Conservation (phyloP, 2,113 vertebrate genomes). For the Psittacula cyanocephala region DNA sequence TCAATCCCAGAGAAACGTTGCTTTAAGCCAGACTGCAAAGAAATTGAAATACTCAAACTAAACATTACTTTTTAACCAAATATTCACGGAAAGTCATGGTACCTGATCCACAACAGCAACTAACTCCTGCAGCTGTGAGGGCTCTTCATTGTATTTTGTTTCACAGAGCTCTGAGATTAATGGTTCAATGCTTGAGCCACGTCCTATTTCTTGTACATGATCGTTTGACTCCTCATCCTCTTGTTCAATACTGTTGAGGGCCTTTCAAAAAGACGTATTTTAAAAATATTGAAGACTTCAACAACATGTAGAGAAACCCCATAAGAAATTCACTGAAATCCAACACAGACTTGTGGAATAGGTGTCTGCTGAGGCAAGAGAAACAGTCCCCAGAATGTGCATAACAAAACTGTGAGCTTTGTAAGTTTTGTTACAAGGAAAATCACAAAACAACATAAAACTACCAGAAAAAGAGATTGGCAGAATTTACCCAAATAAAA, state of each 20-base stretch:
- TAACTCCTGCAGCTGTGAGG: conserved; percentile 83
- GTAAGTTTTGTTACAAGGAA: neutral
- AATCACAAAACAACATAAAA: neutral
- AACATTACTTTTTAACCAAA: neutral
- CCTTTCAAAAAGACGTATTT: conserved; percentile 67
- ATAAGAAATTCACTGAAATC: neutral
- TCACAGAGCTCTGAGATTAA: conserved; percentile 46
- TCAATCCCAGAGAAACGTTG: neutral
- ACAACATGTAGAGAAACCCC: neutral
- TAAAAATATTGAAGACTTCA: neutral
- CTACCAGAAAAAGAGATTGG: neutral
- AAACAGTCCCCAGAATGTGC: neutral
- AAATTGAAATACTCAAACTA: neutral
- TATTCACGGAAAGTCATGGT: neutral
- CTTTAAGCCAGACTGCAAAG: neutral
- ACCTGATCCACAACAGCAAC: conserved; percentile 91
- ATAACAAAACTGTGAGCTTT: neutral
- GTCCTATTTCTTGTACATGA: neutral
- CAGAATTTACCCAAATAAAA: neutral
- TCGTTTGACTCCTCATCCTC: conserved; percentile 59
- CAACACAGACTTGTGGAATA: neutral
- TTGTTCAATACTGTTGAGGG: conserved; percentile 86
- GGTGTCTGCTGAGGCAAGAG: neutral
- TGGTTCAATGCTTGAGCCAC: conserved; percentile 33
- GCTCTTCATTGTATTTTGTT: conserved; percentile 71